Percentiles rank a stretch among this genome's conserved stretches.
These are phyloP conservation scores for Leptopilina boulardi DNA, from an alignment of 1,140 invertebrate species.

Conservation along the genomic window DNA sequence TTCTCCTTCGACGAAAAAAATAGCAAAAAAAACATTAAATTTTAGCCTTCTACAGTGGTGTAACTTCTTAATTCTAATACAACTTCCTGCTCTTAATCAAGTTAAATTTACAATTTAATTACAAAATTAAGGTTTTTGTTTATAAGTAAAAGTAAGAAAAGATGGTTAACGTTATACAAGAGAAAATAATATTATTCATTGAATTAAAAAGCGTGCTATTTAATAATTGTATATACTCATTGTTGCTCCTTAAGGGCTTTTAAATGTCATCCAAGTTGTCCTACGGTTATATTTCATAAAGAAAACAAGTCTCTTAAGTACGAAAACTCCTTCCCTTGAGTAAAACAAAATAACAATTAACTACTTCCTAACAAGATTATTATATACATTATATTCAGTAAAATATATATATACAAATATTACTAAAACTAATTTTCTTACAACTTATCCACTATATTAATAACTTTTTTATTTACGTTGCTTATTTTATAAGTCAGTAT, in stretches of 20 bases:
- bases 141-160: too few relatives aligned
- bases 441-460: not conserved
- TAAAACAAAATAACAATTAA: constrained; percentile 13
- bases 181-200: not conserved
- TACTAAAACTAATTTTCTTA: not conserved
- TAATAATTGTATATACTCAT: not conserved
- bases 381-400: not conserved
- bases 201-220: not conserved
- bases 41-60: too few relatives aligned
- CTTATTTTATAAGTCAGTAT: not conserved
- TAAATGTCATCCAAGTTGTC: constrained; percentile 4
- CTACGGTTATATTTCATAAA: constrained; percentile 9
- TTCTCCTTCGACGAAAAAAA: too few relatives aligned
- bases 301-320: constrained; percentile 17
- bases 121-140: too few relatives aligned
- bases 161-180: too few relatives aligned
- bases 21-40: too few relatives aligned
- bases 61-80: too few relatives aligned
- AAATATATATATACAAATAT: constrained; percentile 6
- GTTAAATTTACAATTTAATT: too few relatives aligned
- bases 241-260: not conserved
- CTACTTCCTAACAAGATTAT: constrained; percentile 22
- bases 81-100: too few relatives aligned
- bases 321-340: not conserved
- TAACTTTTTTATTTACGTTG: not conserved